Conservation (phyloP, 2,113 vertebrate species). For the Amia ocellicauda region DNA sequence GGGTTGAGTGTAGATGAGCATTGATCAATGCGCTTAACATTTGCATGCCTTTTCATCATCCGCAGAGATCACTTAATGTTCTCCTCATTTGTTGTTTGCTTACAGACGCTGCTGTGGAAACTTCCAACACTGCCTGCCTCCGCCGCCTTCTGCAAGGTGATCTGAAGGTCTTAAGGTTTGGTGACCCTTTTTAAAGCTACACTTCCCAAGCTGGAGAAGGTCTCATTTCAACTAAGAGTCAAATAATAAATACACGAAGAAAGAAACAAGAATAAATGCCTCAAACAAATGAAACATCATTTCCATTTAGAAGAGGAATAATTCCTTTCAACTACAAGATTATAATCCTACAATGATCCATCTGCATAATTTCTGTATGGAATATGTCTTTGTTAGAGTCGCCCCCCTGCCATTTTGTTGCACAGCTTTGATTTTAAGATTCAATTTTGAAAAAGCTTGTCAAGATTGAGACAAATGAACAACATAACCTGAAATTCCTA, state of each 20-base stretch:
- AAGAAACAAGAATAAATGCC: slow-evolving; percentile 41
- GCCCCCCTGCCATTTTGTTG: slow-evolving; percentile 40
- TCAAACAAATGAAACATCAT: slow-evolving; percentile 56
- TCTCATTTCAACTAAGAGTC: slow-evolving; percentile 26
- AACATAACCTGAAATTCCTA: slow-evolving; percentile 33
- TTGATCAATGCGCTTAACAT: slow-evolving; percentile 74
- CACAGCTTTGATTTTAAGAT: slow-evolving; percentile 19
- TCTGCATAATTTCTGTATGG: slow-evolving; percentile 32
- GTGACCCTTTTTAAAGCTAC: slow-evolving; percentile 48
- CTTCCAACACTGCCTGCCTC: slow-evolving; percentile 38
- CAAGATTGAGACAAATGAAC: slow-evolving; percentile 47
- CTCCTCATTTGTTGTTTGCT: slow-evolving; percentile 53
- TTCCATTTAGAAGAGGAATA: slow-evolving; percentile 37
- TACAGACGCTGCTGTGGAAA: slow-evolving; percentile 51
- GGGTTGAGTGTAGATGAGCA: slow-evolving; percentile 53
- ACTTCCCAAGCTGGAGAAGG: slow-evolving; percentile 48
- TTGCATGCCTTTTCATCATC: slow-evolving; percentile 78
- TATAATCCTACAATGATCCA: slow-evolving; percentile 38
- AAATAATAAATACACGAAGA: slow-evolving; percentile 37
- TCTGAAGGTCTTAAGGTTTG: slow-evolving; percentile 58
- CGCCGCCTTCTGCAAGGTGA: slow-evolving; percentile 71
- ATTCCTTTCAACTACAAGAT: slow-evolving; percentile 46
- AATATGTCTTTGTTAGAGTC: slow-evolving; percentile 40
- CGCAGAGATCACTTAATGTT: slow-evolving; percentile 63
- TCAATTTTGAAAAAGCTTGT: slow-evolving; percentile 46